A percentile compares a stretch with the other conserved stretches of the same genome.
Conservation (phyloP, 2,797 vertebrate genomes). For the Astyanax mexicanus region DNA sequence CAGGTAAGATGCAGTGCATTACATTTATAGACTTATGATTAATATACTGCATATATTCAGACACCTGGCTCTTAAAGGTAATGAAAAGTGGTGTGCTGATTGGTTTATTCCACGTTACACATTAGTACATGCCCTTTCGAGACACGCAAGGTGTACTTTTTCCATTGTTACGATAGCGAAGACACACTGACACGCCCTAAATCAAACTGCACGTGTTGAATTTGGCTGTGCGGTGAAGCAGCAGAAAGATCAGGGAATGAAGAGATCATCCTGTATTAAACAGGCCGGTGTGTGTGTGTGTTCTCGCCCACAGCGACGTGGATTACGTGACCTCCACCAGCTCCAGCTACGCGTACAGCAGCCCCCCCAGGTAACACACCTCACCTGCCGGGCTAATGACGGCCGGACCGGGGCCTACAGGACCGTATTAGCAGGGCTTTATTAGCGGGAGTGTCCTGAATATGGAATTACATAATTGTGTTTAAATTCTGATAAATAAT, state of each 20-base stretch:
- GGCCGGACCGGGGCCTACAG: background rate
- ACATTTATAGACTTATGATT: background rate
- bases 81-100: no score
- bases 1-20: slow-evolving; percentile 55
- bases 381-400: background rate
- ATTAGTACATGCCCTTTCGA: no score
- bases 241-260: slow-evolving; percentile 10
- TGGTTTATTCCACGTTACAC: no score
- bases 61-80: no score
- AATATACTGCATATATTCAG: no score
- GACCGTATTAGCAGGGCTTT: slow-evolving; percentile 1
- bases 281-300: slow-evolving; percentile 13
- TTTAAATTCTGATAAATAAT: background rate
- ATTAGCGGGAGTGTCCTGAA: background rate
- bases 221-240: slow-evolving; percentile 21
- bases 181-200: no score
- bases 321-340: slow-evolving; percentile 70
- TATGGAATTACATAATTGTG: background rate
- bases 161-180: no score
- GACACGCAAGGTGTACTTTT: no score
- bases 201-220: no score
- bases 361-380: slow-evolving; percentile 66
- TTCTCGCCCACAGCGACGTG: slow-evolving; percentile 52
- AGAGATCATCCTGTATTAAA: slow-evolving; percentile 15
- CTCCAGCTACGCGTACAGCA: slow-evolving; percentile 71